phyloP scores from a whole-genome alignment of 2,888 invertebrate genomes.

The Cheilosia pagana region DNA sequence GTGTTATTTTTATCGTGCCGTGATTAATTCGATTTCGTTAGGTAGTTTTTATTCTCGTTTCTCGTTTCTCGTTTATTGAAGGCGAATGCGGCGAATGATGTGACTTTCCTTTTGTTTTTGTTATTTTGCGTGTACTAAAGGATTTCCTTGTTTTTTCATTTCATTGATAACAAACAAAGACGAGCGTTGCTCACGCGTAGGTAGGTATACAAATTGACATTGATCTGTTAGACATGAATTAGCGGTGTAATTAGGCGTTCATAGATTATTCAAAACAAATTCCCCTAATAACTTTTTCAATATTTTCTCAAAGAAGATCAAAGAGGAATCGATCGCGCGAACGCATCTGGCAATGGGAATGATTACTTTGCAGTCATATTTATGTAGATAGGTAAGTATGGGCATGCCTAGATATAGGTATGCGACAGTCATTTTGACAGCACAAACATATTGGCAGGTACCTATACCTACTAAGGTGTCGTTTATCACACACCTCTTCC shows the following conservation, averaged over 20 bases:
- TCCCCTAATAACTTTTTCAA: slow-evolving; percentile 29
- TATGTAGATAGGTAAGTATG: too few species aligned
- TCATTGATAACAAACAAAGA: slow-evolving; percentile 57
- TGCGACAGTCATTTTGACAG: too few species aligned
- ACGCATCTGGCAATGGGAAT: too few species aligned
- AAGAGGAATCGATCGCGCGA: neutral
- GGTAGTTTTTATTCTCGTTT: slow-evolving; percentile 21
- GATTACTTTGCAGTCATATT: neutral
- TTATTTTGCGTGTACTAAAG: slow-evolving; percentile 44
- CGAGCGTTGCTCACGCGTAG: slow-evolving; percentile 8
- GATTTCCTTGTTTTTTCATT: slow-evolving; percentile 63
- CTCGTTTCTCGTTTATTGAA: slow-evolving; percentile 14
- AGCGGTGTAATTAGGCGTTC: slow-evolving; percentile 42
- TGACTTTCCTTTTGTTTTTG: slow-evolving; percentile 26
- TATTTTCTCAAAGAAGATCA: slow-evolving; percentile 39
- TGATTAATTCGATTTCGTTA: slow-evolving; percentile 45
- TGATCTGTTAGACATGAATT: slow-evolving; percentile 21
- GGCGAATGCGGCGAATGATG: slow-evolving; percentile 7
- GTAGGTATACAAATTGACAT: neutral
- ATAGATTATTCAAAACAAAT: slow-evolving; percentile 8
- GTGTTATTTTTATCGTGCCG: slow-evolving; percentile 29
- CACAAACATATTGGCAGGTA: too few species aligned
- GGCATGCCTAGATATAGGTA: too few species aligned
- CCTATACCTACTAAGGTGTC: too few species aligned
- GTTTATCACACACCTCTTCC: too few species aligned